Evolutionary conservation across 2,888 invertebrate genomes (phyloP), one percentile per base, ranked within the genome.

Genomic region (Volucella bombylans): DNA sequence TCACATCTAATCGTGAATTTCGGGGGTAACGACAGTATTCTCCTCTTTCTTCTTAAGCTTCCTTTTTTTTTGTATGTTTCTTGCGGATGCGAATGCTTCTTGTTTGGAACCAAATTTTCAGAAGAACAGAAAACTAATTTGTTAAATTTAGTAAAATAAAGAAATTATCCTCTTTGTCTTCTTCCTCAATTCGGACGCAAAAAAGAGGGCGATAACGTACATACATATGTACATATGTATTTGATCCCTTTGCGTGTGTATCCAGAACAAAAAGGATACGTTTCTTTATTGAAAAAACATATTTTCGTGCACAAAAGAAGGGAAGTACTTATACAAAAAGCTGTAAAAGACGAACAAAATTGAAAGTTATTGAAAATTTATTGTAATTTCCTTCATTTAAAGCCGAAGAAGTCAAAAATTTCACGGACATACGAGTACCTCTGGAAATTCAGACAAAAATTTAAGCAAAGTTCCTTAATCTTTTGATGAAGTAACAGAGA

Each of bases 1-100:
- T 83, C 79, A 82, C 73, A 79, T 78, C 74, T 74, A 74, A 82
- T 62, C 82, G 62, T 47, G 43, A 45, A 49, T 65, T 43, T 57
- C 15, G n/a, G 31, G 31, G 23, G 15, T 54, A 38, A n/a, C 55
- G 31, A 31, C 31, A 8, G 18, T 18, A 38, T 2, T 8, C 14
- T 38, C n/a, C 3, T n/a, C 18, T 50, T 50, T 14, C 50, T 4
- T 11, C 50, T 10, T 31, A 11, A 31, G 12, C 41, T 71, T 47
- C 18, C 4, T 23, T 11, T 61, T 23, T 39, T 15, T 43, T 59
- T 15, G 54, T 31, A 23, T 39, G 8, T 18, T 45, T 45, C 4
- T 9, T 10, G 18, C n/a, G 49, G 14, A 64, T 71, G 8, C 50
- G 57, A 41, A 31, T 65, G 11, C 41, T 52, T n/a, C 2, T 31